Evolutionary conservation across 2,888 invertebrate genomes (phyloP), one percentile per base, ranked within the genome.

Genomic region (Cordilura impudica): DNA sequence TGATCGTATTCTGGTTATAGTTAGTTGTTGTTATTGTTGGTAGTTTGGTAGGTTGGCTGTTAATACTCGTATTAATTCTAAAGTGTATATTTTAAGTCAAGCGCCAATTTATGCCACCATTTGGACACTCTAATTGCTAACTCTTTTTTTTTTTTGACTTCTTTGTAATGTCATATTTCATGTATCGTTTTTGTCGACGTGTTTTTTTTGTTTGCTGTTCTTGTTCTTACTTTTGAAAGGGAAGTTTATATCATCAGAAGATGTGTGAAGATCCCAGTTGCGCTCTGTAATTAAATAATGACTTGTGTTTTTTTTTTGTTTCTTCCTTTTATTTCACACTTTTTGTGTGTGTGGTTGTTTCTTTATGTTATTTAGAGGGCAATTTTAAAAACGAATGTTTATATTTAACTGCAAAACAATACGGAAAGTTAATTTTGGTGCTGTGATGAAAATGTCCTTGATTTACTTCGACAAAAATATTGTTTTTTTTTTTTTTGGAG

Each of bases 81-180:
- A 39, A 39, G 35, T 39, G 14, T 39, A 39, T 39, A 39, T n/a
- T 39, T 39, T 39, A 74, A 72, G 43, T 43, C 23, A 29, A 51
- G 18, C 69, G 78, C 76, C 72, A 78, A 75, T 81, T 81, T 73
- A 81, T 81, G 78, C 78, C 78, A 72, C 73, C 81, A 73, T 76
- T 81, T 81, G 78, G 81, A 81, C 81, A 81, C 70, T 78, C 78
- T 81, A 81, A 81, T 78, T 81, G 78, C 60, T 53, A 66, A 56
- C 69, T 73, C 39, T 53, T 39, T 53, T 29, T 66, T 31, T 65
- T 23, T 47, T 35, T 78, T 65, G 66, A 66, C 66, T 63, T 71
- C 45, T 71, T 72, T 71, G 78, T 75, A 79, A 79, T 75, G 75
- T 67, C 71, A 75, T 79, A 67, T 79, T 63, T 79, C 67, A 75